A percentile compares a stretch with the other conserved stretches of the same genome.
These are phyloP conservation scores for Capitella teleta DNA, from an alignment of 1,140 invertebrate species.

Conservation along the genomic window DNA sequence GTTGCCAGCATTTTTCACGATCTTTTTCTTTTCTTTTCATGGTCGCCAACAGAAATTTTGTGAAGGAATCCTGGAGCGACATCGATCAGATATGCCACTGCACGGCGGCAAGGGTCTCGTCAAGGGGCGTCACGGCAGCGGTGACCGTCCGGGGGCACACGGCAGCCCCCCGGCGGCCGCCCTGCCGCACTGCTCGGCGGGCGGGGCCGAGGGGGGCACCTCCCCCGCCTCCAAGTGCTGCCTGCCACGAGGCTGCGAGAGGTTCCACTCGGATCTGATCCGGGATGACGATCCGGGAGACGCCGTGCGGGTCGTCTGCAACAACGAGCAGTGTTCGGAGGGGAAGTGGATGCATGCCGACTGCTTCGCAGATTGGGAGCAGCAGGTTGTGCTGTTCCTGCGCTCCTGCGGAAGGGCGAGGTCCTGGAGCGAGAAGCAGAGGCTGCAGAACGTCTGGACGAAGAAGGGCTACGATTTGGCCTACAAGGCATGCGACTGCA, in stretches of 20 bases:
- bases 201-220: neutral
- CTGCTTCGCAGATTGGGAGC: slow-evolving; percentile 89
- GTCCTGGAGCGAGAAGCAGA: slow-evolving; percentile 85
- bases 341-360: slow-evolving; percentile 89
- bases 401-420: slow-evolving; percentile 78
- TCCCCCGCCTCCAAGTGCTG: slow-evolving; percentile 47
- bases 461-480: slow-evolving; percentile 93
- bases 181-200: neutral
- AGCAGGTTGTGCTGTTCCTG: slow-evolving; percentile 71
- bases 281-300: slow-evolving; percentile 58
- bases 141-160: neutral
- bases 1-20: too few species aligned
- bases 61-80: too few species aligned
- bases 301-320: slow-evolving; percentile 79
- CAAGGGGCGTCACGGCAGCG: too few species aligned
- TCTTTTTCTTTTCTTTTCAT: too few species aligned
- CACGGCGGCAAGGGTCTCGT: too few species aligned
- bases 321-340: slow-evolving; percentile 77
- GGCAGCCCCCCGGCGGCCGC: neutral
- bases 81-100: too few species aligned
- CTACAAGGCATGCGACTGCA: slow-evolving; percentile 67
- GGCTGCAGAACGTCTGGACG: slow-evolving; percentile 90
- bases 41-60: too few species aligned
- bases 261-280: slow-evolving; percentile 51
- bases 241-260: slow-evolving; percentile 63